Conservation (phyloP, 2,797 vertebrate species). For the Otolemur crassicaudatus region DNA sequence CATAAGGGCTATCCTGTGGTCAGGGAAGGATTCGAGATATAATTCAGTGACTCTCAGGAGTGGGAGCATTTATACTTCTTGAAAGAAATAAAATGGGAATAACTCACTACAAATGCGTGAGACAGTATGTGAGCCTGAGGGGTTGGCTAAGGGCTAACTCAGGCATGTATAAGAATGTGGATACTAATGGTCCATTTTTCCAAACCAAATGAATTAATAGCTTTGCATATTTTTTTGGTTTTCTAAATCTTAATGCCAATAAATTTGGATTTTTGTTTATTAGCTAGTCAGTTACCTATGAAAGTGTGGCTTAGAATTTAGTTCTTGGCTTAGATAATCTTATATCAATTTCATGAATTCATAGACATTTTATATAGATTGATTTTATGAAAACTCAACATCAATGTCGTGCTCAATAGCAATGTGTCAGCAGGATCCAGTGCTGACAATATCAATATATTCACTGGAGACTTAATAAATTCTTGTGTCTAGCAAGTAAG, state of each 20-base stretch:
- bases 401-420: not conserved
- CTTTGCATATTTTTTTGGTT: not conserved
- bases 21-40: conserved; percentile 58
- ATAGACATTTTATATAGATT: not conserved
- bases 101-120: accelerated
- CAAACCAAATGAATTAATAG: not conserved
- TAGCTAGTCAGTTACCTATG: not conserved
- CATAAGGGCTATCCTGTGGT: not conserved
- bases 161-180: not conserved
- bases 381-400: not conserved
- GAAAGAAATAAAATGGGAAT: conserved; percentile 19
- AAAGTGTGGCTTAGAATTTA: not conserved
- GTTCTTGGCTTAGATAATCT: not conserved
- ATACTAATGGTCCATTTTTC: not conserved
- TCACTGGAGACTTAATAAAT: not conserved
- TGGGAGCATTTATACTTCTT: not conserved
- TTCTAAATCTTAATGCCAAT: conserved; percentile 18
- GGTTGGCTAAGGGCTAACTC: not conserved
- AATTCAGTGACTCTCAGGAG: conserved; percentile 42
- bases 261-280: not conserved
- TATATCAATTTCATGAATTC: not conserved
- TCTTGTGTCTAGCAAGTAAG: not conserved
- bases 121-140: not conserved
- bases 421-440: not conserved
- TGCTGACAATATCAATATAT: not conserved